Base-by-base conservation (phyloP, 1,140 invertebrate species). In the Aphaenogaster floridana region DNA sequence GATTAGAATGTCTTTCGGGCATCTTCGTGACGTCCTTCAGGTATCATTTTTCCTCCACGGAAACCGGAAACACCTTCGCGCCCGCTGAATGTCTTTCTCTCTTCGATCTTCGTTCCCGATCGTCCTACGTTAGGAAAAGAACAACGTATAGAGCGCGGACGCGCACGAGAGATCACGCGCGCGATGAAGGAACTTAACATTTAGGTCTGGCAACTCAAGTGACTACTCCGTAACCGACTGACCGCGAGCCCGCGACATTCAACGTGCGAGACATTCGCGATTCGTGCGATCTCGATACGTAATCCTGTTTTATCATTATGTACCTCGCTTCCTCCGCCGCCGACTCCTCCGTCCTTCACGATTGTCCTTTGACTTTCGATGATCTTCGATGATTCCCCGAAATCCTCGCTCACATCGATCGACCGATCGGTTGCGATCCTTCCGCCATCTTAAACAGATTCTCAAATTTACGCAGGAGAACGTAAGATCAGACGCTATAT, bases 181-280 rank as follows among this genome's bases (percentile, higher is more conserved):
- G 76, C 54, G 71, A 86, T 54, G 69, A 77, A 72, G 87, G 87
- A 90, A 89, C 88, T 92, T 79, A 83, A 64, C 45, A 59, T 87
- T 80, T 88, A 85, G 86, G 72, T 92, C 78, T 68, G 83, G 54
- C 42, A 90, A 69, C 64, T 59, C 79, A 61, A 86, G n/a, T 42
- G 45, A 86, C 77, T 81, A 17, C 45, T 59, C 21, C 61, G 59
- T 86, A 48, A 52, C 45, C 63, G 50, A 81, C 54, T 59, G 84
- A 77, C 21, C 48, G 48, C 57, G 78, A 81, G 76, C 34, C 64
- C 39, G 50, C 21, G 69, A 84, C 68, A 48, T 83, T 83, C 68
- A 74, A 83, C 77, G 57, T 59, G 71, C 85, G 50, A 78, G 11
- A 85, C 28, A 5, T 57, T 48, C 59, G 63, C 57, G 57, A 48